Percentiles rank a stretch among this genome's conserved stretches.
Evolutionary conservation across 2,113 vertebrate species (phyloP).

Genomic region (Atlantisia rogersi): DNA sequence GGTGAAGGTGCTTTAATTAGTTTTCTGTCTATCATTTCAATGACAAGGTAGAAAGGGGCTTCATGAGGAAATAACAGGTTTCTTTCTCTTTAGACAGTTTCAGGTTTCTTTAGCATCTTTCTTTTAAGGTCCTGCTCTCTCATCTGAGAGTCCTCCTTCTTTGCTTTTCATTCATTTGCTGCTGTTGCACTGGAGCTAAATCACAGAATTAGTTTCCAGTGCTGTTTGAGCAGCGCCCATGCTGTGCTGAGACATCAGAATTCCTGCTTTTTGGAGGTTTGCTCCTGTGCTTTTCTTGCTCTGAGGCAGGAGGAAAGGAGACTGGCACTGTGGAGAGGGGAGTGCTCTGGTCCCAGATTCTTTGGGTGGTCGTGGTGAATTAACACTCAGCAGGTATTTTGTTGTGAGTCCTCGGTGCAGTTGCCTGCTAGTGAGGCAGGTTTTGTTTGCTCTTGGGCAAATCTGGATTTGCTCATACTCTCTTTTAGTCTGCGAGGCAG

Average conservation of each 20-base stretch:
- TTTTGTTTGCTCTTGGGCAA: not conserved
- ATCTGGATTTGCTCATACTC: not conserved
- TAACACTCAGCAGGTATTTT: rapidly evolving
- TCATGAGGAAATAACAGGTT: not conserved
- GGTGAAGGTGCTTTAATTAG: not conserved
- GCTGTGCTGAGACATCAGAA: rapidly evolving
- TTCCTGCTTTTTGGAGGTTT: not conserved
- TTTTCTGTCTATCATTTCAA: not conserved
- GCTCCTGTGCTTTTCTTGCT: not conserved
- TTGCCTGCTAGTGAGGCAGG: not conserved
- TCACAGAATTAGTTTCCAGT: not conserved
- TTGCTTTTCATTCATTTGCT: not conserved
- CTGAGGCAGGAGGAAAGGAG: not conserved
- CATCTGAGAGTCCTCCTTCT: not conserved
- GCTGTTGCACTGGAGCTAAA: not conserved
- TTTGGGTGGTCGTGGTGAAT: not conserved
- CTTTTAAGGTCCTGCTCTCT: not conserved
- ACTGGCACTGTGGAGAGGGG: not conserved
- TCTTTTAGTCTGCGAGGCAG: not conserved
- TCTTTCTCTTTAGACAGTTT: not conserved
- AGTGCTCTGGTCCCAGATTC: not conserved
- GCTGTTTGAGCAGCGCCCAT: rapidly evolving
- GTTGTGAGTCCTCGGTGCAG: not conserved
- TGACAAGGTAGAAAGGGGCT: not conserved
- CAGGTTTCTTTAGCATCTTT: not conserved